phyloP scores from a whole-genome alignment of 2,888 invertebrate species.

The Ectemnius lituratus region DNA sequence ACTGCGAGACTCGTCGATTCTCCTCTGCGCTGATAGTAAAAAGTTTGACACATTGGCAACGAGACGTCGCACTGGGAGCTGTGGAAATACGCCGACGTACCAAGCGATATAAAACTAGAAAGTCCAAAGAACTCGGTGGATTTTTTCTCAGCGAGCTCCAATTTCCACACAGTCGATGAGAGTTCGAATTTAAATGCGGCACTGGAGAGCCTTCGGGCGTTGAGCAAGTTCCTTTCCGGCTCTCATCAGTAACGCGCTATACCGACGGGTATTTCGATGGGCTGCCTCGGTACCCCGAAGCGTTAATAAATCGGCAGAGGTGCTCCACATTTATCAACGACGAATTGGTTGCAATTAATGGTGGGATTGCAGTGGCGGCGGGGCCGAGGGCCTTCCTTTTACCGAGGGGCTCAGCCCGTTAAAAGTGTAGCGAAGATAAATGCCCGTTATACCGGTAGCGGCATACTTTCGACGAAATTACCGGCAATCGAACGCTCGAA shows the following conservation, averaged over 20 bases:
- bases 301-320: slow-evolving; percentile 10
- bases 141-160: no score
- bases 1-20: background rate
- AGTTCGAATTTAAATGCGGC: no score
- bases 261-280: no score
- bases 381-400: background rate
- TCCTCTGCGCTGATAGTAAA: background rate
- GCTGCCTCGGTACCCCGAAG: background rate
- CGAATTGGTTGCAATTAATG: slow-evolving; percentile 14
- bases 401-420: background rate
- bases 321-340: slow-evolving; percentile 18
- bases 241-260: background rate
- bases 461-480: slow-evolving; percentile 48
- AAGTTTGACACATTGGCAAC: no score
- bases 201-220: no score
- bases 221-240: background rate
- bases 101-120: no score
- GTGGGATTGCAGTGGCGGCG: background rate
- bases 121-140: no score
- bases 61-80: no score
- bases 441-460: slow-evolving; percentile 25
- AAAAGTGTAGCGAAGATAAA: slow-evolving; percentile 12
- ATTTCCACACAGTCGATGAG: no score
- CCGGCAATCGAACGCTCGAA: slow-evolving; percentile 27
- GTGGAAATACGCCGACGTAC: no score